These are phyloP conservation scores for Acanthosepion pharaonis DNA, from an alignment of 2,888 invertebrate species.

Conservation along the genomic window DNA sequence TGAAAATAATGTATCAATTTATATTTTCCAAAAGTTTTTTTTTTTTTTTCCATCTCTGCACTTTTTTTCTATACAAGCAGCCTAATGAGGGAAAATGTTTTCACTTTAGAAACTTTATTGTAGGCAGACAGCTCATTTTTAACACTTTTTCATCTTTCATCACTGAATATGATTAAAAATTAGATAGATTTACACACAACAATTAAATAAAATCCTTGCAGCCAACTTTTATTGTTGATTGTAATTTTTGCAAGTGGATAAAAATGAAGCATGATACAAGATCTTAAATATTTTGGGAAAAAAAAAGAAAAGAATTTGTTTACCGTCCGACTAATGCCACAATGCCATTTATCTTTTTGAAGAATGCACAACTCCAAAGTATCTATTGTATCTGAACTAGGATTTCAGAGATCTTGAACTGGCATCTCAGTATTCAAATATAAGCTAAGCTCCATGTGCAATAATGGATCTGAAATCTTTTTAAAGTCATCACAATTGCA, in stretches of 20 bases:
- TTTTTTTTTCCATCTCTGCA: not conserved
- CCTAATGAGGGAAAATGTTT: not conserved
- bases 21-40: no score
- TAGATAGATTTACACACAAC: not conserved
- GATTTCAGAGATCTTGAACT: no score
- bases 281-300: not conserved
- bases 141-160: not conserved
- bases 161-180: not conserved
- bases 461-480: not conserved
- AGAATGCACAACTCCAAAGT: not conserved
- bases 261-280: not conserved
- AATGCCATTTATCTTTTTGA: not conserved
- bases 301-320: not conserved
- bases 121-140: not conserved
- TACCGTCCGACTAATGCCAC: slow-evolving; percentile 33
- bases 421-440: not conserved
- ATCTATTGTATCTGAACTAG: not conserved
- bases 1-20: not conserved
- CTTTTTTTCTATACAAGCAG: no score
- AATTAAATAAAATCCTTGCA: not conserved
- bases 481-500: not conserved
- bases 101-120: not conserved
- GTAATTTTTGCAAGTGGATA: no score
- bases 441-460: not conserved
- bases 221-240: no score